phyloP scores from a whole-genome alignment of 1,140 invertebrate genomes.

The Apis florea region DNA sequence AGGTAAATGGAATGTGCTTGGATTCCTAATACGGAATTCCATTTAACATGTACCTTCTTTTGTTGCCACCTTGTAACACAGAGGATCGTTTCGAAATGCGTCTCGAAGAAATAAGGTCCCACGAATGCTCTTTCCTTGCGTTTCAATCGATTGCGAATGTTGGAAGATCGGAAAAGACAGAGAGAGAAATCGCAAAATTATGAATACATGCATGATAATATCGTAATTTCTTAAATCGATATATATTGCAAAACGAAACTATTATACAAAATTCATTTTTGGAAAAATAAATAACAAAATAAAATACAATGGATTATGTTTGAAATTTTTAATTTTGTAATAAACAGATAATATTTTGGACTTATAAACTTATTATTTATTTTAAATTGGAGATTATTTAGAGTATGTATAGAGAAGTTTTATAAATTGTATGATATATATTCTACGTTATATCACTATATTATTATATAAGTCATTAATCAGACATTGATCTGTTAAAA shows the following conservation, averaged over 20 bases:
- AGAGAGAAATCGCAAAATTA: not conserved
- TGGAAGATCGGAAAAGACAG: not conserved
- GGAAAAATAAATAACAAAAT: not conserved
- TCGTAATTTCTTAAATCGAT: not conserved
- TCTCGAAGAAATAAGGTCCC: not conserved
- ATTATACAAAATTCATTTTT: not conserved
- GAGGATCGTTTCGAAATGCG: constrained; percentile 32
- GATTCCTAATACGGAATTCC: constrained; percentile 54
- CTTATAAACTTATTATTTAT: no score
- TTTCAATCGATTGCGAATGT: not conserved
- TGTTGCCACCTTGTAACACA: constrained; percentile 24
- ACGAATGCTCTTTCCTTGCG: not conserved
- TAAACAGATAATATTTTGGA: no score
- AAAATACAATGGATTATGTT: no score
- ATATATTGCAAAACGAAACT: not conserved
- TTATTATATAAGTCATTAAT: no score
- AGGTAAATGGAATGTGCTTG: constrained; percentile 48
- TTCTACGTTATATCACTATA: no score
- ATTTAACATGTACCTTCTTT: constrained; percentile 38
- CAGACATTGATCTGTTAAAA: no score
- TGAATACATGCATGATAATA: not conserved
- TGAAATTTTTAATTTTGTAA: no score
- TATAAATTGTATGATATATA: no score
- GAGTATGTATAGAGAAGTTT: no score
- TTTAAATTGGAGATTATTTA: no score